Evolutionary conservation across 2,888 invertebrate genomes (phyloP).

Genomic region (Mythimna vitellina): DNA sequence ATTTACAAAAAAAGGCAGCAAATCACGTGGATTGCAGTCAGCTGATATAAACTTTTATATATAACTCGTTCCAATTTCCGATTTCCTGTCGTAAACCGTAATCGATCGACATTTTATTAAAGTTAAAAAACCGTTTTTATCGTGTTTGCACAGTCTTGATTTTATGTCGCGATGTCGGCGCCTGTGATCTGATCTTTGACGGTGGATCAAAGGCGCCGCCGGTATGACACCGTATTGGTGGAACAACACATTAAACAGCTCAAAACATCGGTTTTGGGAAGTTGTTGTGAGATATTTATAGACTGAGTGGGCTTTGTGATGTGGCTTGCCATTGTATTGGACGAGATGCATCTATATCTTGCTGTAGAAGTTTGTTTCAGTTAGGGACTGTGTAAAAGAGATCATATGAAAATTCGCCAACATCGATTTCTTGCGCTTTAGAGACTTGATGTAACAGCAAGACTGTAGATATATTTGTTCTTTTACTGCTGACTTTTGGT

Average conservation of each 20-base stretch:
- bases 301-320: slow-evolving; percentile 60
- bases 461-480: no score
- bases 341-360: slow-evolving; percentile 26
- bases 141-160: slow-evolving; percentile 71
- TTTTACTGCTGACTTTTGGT: no score
- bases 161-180: slow-evolving; percentile 70
- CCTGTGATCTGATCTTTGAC: slow-evolving; percentile 79
- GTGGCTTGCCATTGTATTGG: slow-evolving; percentile 41
- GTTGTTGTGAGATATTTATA: slow-evolving; percentile 67
- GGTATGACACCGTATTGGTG: slow-evolving; percentile 85
- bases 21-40: slow-evolving; percentile 40
- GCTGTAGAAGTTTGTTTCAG: neutral
- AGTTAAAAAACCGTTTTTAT: slow-evolving; percentile 70
- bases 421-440: neutral
- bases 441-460: neutral
- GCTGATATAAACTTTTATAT: slow-evolving; percentile 44
- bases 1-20: slow-evolving; percentile 10
- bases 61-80: slow-evolving; percentile 63
- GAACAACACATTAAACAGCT: slow-evolving; percentile 82
- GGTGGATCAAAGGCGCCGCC: slow-evolving; percentile 83
- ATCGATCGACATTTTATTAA: slow-evolving; percentile 70
- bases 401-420: neutral
- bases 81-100: slow-evolving; percentile 69
- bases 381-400: neutral
- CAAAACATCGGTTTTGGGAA: slow-evolving; percentile 72